phyloP scores from a whole-genome alignment of 53 echinoderm and acorn worm genomes.

The Apostichopus leukothele region DNA sequence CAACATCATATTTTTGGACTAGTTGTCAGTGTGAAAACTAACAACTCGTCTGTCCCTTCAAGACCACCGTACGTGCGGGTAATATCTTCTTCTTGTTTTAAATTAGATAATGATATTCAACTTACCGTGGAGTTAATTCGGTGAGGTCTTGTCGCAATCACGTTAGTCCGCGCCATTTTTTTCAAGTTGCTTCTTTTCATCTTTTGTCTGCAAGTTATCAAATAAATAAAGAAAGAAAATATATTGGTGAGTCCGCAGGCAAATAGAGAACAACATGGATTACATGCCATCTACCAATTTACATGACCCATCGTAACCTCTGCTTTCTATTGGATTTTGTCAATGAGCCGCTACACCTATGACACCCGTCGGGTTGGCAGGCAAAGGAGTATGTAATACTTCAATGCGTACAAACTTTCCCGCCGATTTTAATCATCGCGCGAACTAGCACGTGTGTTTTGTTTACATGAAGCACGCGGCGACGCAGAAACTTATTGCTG shows the following conservation, averaged over 20 bases:
- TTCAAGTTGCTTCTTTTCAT: constrained; percentile 33
- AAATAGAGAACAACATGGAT: neutral
- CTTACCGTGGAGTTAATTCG: neutral
- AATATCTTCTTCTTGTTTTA: neutral
- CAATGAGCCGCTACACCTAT: neutral
- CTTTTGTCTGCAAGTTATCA: constrained; percentile 3
- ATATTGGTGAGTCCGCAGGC: neutral
- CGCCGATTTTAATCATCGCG: neutral
- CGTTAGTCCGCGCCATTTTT: constrained; percentile 32
- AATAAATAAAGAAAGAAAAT: neutral
- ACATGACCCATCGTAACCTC: neutral
- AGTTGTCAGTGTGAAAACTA: too few relatives aligned
- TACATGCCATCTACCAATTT: neutral
- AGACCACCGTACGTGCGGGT: too few relatives aligned
- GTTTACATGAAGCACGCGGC: neutral
- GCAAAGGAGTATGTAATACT: neutral
- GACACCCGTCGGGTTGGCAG: neutral
- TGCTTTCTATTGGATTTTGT: neutral
- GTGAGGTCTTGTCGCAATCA: constrained; percentile 1
- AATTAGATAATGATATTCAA: neutral
- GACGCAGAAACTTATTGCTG: neutral
- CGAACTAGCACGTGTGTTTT: neutral
- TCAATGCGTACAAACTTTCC: neutral
- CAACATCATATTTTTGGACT: too few relatives aligned
- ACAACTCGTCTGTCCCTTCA: too few relatives aligned